Conservation (phyloP, 30 jellyfish, hydroid and myxozoan genomes). For the Phacellophora camtschatica region DNA sequence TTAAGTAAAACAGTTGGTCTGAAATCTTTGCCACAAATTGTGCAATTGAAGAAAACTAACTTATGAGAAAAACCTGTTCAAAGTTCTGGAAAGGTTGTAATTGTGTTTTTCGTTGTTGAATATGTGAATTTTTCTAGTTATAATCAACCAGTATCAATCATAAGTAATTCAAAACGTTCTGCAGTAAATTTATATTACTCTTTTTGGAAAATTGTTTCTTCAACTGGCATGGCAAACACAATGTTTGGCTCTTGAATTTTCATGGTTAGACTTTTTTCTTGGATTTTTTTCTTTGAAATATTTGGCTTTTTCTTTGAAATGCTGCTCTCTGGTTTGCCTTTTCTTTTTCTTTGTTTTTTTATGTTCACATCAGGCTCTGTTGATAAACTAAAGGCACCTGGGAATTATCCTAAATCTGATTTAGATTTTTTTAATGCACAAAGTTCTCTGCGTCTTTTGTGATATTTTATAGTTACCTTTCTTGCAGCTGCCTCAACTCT, state of each 20-base stretch:
- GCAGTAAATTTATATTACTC: too few species aligned
- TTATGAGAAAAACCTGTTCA: not conserved
- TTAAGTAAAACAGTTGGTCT: not conserved
- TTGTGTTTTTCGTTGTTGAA: too few species aligned
- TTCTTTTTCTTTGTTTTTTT: not conserved
- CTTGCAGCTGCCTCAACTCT: conserved; percentile 1
- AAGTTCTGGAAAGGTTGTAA: too few species aligned
- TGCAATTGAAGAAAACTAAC: not conserved
- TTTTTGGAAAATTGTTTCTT: not conserved
- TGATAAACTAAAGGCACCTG: conserved; percentile 1
- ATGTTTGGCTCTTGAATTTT: not conserved
- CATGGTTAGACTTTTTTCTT: not conserved
- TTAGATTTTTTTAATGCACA: not conserved
- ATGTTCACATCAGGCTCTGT: not conserved
- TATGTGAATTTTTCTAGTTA: too few species aligned
- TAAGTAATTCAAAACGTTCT: too few species aligned
- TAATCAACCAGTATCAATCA: too few species aligned
- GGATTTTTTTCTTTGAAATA: not conserved
- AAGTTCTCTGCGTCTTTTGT: not conserved
- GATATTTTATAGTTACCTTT: not conserved
- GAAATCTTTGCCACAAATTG: not conserved
- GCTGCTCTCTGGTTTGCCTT: not conserved
- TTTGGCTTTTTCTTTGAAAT: not conserved
- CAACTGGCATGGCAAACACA: not conserved
- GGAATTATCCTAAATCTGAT: not conserved